Evolutionary conservation across 2,113 vertebrate species (phyloP).

Genomic region (Tapirus terrestris): DNA sequence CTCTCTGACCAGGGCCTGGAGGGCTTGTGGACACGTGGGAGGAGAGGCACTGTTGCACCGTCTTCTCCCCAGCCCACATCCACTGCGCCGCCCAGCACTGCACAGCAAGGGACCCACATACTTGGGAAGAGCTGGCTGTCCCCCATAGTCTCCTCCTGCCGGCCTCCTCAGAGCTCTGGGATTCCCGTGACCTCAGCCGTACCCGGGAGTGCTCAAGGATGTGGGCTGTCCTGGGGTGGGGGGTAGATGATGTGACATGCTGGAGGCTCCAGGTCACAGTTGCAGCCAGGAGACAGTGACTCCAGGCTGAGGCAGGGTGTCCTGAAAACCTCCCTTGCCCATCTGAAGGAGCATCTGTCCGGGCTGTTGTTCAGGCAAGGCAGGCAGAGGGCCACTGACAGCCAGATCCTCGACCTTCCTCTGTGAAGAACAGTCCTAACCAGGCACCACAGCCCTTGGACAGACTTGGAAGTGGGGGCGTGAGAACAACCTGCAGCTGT

Average conservation of each 20-base stretch:
- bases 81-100: accelerated
- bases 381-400: background rate
- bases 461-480: background rate
- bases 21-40: accelerated
- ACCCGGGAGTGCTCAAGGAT: background rate
- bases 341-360: background rate
- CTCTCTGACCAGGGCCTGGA: background rate
- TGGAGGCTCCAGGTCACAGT: background rate
- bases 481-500: background rate
- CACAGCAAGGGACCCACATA: background rate
- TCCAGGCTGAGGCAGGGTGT: background rate
- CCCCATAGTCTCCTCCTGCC: background rate
- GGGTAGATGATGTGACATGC: background rate
- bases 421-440: background rate
- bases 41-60: background rate
- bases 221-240: background rate
- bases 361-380: background rate
- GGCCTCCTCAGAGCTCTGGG: background rate
- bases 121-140: background rate
- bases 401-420: background rate
- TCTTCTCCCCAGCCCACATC: background rate
- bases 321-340: background rate
- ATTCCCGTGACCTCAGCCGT: background rate
- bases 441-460: background rate
- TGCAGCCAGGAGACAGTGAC: background rate